Percentiles rank a stretch among this genome's conserved stretches.
Conservation (phyloP, 2,113 vertebrate genomes). For the Oreochromis niloticus region DNA sequence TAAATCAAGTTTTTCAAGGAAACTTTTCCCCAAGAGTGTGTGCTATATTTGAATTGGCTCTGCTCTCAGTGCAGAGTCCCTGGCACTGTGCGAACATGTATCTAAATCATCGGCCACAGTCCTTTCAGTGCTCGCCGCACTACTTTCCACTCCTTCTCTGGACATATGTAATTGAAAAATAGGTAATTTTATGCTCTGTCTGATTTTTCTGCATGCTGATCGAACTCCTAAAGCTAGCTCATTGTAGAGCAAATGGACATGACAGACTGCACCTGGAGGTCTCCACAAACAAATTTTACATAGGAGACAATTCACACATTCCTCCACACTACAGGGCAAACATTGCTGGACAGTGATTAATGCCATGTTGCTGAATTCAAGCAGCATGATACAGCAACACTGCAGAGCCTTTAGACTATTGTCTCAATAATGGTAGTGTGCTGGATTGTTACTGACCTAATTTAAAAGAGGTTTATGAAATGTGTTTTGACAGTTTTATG, state of each 20-base stretch:
- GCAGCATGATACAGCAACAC: neutral
- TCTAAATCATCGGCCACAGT: constrained; percentile 53
- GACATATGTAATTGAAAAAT: constrained; percentile 11
- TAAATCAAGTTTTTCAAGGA: constrained; percentile 62
- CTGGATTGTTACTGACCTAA: neutral
- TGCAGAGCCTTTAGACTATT: neutral
- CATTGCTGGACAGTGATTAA: neutral
- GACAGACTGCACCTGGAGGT: neutral
- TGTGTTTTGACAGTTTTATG: neutral
- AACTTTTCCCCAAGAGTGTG: constrained; percentile 53
- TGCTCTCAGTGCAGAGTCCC: constrained; percentile 31
- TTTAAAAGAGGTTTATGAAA: neutral
- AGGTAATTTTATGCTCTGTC: neutral
- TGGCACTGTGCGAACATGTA: constrained; percentile 36
- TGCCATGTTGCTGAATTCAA: neutral
- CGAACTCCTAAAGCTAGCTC: neutral
- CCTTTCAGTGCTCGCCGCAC: constrained; percentile 7
- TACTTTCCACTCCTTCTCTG: constrained; percentile 25
- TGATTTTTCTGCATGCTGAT: neutral
- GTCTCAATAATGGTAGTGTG: neutral
- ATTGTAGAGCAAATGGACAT: neutral
- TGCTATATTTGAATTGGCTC: constrained; percentile 70
- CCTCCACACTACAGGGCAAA: neutral
- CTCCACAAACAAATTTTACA: neutral
- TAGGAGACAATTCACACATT: neutral